Percentiles rank a stretch among this genome's conserved stretches.
These are phyloP conservation scores for Silurus asotus DNA, from an alignment of 2,113 vertebrate genomes.

Conservation along the genomic window DNA sequence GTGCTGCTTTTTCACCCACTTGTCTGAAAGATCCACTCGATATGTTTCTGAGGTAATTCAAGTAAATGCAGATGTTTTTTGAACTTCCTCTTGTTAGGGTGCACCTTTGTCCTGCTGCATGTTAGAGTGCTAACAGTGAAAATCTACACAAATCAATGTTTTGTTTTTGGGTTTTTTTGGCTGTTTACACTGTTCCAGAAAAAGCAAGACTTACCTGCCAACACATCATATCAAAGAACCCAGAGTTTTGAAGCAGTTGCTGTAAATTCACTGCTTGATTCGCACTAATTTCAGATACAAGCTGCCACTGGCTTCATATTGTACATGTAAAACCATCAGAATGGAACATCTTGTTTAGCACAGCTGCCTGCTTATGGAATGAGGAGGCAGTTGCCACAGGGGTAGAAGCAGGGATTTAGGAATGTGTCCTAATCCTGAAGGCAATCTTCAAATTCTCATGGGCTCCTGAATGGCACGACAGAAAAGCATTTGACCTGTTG, in stretches of 20 bases:
- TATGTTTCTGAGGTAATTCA: background rate
- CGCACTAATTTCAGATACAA: background rate
- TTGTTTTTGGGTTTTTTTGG: background rate
- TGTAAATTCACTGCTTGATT: slow-evolving; percentile 26
- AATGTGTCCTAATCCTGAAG: background rate
- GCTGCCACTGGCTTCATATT: slow-evolving; percentile 14
- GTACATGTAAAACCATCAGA: slow-evolving; percentile 46
- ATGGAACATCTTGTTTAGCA: slow-evolving; percentile 35
- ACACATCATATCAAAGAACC: slow-evolving; percentile 12
- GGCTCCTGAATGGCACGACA: background rate
- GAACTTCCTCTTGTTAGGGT: slow-evolving; percentile 13
- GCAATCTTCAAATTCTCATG: background rate
- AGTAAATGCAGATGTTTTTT: slow-evolving; percentile 5
- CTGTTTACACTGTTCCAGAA: slow-evolving; percentile 9
- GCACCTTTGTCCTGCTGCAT: background rate
- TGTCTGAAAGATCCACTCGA: background rate
- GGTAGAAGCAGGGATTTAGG: slow-evolving; percentile 23
- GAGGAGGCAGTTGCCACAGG: background rate
- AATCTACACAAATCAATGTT: background rate
- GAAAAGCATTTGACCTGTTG: background rate
- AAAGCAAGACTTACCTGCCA: background rate
- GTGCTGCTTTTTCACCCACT: background rate
- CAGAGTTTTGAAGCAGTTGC: slow-evolving; percentile 7
- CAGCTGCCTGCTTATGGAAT: slow-evolving; percentile 18
- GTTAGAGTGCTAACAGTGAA: background rate